Conservation (phyloP, 2,797 vertebrate genomes). For the Scyliorhinus canicula region DNA sequence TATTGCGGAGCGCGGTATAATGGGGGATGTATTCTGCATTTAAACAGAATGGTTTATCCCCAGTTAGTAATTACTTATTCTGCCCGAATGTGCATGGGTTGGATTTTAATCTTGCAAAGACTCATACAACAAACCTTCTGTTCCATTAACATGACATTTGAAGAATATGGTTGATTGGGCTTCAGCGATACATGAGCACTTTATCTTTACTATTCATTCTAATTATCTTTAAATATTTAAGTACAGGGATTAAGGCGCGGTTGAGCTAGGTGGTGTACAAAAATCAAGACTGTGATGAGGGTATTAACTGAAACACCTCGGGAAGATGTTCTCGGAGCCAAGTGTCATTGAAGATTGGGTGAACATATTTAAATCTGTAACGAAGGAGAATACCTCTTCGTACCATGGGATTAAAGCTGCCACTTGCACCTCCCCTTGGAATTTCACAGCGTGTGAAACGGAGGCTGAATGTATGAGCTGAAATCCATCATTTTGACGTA, state of each 20-base stretch:
- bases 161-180: conserved; percentile 25
- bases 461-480: background rate
- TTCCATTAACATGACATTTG: background rate
- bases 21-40: too few species aligned
- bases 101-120: background rate
- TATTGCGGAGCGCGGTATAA: too few species aligned
- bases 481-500: background rate
- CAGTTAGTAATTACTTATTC: background rate
- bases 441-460: background rate
- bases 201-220: background rate
- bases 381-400: background rate
- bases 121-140: background rate
- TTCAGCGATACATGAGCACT: background rate
- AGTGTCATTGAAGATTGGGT: background rate
- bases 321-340: background rate
- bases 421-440: background rate
- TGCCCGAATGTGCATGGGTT: background rate
- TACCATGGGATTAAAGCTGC: background rate
- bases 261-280: background rate
- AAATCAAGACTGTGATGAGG: conserved; percentile 4
- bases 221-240: conserved; percentile 38
- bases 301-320: background rate
- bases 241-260: background rate
- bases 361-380: background rate
- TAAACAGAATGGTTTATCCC: too few species aligned